A percentile compares a stretch with the other conserved stretches of the same genome.
These are phyloP conservation scores for Xestia rhomboidea DNA, from an alignment of 2,888 invertebrate genomes.

Conservation along the genomic window DNA sequence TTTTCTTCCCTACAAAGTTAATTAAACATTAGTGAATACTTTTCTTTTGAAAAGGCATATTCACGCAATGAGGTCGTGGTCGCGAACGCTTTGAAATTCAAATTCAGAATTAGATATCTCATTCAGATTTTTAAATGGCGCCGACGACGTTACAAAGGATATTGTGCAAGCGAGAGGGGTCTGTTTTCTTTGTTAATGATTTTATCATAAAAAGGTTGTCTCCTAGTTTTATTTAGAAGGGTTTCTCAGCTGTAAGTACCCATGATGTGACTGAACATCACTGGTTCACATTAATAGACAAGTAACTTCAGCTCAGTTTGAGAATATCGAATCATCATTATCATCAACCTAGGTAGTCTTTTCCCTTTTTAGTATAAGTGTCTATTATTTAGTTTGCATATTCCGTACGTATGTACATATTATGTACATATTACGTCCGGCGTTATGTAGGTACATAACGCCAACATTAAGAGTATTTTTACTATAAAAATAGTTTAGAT, in stretches of 20 bases:
- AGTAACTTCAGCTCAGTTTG: not conserved
- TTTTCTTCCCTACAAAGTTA: conserved; percentile 19
- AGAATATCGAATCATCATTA: not conserved
- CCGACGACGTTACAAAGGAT: not conserved
- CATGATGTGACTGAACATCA: not conserved
- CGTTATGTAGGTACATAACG: not conserved
- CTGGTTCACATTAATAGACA: not conserved
- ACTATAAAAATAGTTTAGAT: not conserved
- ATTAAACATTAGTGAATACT: conserved; percentile 34
- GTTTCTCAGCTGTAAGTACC: not conserved
- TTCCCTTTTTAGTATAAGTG: not conserved
- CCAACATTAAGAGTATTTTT: not conserved
- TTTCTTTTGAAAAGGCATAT: conserved; percentile 34
- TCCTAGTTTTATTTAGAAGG: not conserved
- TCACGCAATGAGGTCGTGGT: conserved; percentile 8
- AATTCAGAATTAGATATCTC: conserved; percentile 42
- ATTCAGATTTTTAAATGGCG: conserved; percentile 33
- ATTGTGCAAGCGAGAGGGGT: not conserved
- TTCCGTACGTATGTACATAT: too few species aligned
- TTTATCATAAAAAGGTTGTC: not conserved
- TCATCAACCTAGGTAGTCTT: too few species aligned
- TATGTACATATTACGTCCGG: too few species aligned
- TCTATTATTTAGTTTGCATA: not conserved
- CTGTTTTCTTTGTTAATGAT: not conserved
- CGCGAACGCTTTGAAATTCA: conserved; percentile 41